Conservation (phyloP, 2,888 invertebrate genomes). For the Acleris emargana region DNA sequence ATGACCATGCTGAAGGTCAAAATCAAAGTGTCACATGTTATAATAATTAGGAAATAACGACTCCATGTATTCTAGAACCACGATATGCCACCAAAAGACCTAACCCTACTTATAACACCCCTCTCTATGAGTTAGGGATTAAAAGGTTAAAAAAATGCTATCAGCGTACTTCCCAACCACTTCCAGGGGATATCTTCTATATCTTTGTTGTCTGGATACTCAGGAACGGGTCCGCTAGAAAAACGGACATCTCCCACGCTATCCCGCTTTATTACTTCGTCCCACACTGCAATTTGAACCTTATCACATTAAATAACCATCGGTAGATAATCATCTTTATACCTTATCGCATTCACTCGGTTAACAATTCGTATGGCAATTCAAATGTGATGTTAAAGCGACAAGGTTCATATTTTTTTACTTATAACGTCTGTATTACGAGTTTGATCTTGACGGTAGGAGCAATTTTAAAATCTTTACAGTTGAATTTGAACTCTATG, state of each 20-base stretch:
- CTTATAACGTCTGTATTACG: too few relatives aligned
- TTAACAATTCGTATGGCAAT: too few relatives aligned
- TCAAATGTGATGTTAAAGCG: too few relatives aligned
- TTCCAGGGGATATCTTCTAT: slow-evolving; percentile 16
- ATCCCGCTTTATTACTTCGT: slow-evolving; percentile 30
- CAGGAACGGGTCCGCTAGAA: slow-evolving; percentile 40
- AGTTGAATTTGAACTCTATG: not conserved
- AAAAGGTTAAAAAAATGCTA: too few relatives aligned
- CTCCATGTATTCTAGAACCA: too few relatives aligned
- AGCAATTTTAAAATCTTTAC: slow-evolving; percentile 6
- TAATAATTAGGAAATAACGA: too few relatives aligned
- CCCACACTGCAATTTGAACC: not conserved
- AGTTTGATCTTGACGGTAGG: not conserved
- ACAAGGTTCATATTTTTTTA: not conserved
- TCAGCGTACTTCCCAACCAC: slow-evolving; percentile 4
- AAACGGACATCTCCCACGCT: slow-evolving; percentile 36
- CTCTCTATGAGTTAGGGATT: too few relatives aligned
- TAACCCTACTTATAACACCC: too few relatives aligned
- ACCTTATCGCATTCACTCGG: too few relatives aligned
- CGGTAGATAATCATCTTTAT: not conserved
- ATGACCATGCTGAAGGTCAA: too few relatives aligned
- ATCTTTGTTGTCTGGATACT: slow-evolving; percentile 34
- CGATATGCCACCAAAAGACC: too few relatives aligned
- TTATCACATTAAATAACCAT: slow-evolving; percentile 3
- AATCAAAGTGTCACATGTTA: too few relatives aligned